Conservation (phyloP, 2,888 invertebrate species). For the Drosophila flavopinicola region DNA sequence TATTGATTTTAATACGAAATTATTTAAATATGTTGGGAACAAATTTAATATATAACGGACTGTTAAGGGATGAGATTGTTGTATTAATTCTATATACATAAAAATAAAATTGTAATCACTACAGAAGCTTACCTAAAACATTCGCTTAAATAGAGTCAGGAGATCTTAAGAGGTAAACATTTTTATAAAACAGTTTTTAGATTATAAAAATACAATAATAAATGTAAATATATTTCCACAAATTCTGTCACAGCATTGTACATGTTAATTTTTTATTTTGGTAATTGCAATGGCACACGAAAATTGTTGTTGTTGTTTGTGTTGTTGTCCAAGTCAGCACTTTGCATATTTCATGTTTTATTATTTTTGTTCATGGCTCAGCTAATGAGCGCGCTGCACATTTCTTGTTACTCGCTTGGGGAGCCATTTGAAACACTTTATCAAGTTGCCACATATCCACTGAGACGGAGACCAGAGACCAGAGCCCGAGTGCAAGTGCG, state of each 20-base stretch:
- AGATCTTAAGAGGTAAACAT: no score
- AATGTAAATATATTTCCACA: background rate
- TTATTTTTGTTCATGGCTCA: constrained; percentile 54
- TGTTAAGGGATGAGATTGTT: no score
- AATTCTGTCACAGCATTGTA: constrained; percentile 1
- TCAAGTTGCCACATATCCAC: constrained; percentile 46
- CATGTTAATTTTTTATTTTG: background rate
- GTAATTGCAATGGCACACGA: background rate
- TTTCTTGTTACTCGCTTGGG: constrained; percentile 34
- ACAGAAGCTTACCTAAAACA: no score
- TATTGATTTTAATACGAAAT: no score
- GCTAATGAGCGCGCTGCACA: constrained; percentile 63
- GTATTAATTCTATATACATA: no score
- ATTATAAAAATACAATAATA: no score
- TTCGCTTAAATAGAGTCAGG: no score
- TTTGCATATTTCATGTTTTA: constrained; percentile 65
- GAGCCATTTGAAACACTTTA: constrained; percentile 31
- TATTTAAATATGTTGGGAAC: no score
- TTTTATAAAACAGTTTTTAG: no score
- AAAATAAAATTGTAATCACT: no score
- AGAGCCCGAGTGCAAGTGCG: constrained; percentile 28
- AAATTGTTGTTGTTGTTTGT: constrained; percentile 9
- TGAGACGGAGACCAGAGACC: constrained; percentile 1
- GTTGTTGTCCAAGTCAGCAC: constrained; percentile 38
- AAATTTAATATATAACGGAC: no score